Conservation (phyloP, 2,797 vertebrate species). For the Malurus splendens region DNA sequence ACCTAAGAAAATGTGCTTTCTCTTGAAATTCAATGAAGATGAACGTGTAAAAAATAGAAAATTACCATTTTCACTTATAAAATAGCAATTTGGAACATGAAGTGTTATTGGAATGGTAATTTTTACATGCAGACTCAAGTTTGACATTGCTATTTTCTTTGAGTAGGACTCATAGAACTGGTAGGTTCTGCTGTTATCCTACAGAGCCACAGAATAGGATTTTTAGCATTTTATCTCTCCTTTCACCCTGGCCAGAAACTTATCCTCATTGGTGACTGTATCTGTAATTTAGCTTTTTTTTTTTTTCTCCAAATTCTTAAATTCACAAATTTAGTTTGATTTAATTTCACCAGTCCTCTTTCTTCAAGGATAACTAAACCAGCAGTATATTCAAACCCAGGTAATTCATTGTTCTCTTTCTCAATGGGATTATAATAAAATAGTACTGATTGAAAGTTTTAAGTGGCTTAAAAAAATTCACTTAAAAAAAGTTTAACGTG, state of each 20-base stretch:
- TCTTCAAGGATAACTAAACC: background rate
- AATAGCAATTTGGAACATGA: background rate
- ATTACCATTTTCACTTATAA: background rate
- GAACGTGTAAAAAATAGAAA: background rate
- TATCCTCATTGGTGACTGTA: background rate
- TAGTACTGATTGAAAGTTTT: background rate
- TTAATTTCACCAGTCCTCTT: background rate
- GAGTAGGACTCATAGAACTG: background rate
- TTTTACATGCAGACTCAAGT: background rate
- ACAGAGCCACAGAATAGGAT: background rate
- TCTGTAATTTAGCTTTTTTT: background rate
- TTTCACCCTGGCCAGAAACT: background rate
- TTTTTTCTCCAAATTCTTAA: background rate
- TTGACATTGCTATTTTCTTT: background rate
- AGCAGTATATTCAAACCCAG: background rate
- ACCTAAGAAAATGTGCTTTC: background rate
- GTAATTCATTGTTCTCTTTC: background rate
- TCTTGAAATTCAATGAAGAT: background rate
- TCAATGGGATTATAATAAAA: background rate
- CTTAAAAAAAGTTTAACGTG: background rate
- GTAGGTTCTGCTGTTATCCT: background rate
- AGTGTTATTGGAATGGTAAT: background rate
- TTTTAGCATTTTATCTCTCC: background rate
- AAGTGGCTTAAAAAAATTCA: background rate
- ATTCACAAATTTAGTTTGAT: background rate